Base-by-base conservation (phyloP, 2,113 vertebrate species). In the Amazona guildingii region DNA sequence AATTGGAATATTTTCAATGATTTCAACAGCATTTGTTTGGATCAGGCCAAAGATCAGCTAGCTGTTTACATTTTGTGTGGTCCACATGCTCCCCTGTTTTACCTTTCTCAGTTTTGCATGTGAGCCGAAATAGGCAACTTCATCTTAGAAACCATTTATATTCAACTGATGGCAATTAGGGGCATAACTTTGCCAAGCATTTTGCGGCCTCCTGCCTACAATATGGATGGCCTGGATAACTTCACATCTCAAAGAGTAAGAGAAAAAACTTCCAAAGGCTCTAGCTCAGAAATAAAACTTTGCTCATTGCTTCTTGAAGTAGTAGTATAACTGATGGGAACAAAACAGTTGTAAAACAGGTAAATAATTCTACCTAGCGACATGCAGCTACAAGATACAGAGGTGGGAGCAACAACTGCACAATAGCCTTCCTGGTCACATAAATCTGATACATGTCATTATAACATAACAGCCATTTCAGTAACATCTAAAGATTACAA, bases 31-130 rank as follows among this genome's bases (percentile, higher is more conserved):
- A 0, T 84, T 96, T 89, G 77, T 79, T 96, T 94, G 92, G 59
- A 96, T 89, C 86, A 87, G 91, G 92, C 80, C 88, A 87, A 95
- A 93, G 86, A 96, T 91, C 95, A 89, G 91, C 52, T 79, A 79
- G 59, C 52, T 94, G 88, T 91, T 96, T 95, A 87, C 62, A 80
- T 92, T 94, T 96, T 93, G 94, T 91, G 94, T 94, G 77, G 86
- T 93, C 90, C 88, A 66, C 83, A 87, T 74, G 74, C 31, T 93
- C 59, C 59, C 76, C 83, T 59, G n/a, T 66, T 94, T 88, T 84
- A 73, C 77, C 63, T 84, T 82, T 62, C 72, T 66, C 69, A 57
- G 37, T 57, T 78, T 92, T 92, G n/a, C 76, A 57, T 86, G 81
- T 54, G 31, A 96, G 55, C 44, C 78, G 29, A 86, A 88, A 90